Percentiles rank a stretch among this genome's conserved stretches.
phyloP scores from a whole-genome alignment of 2,797 vertebrate genomes.

The Circus cinereus region DNA sequence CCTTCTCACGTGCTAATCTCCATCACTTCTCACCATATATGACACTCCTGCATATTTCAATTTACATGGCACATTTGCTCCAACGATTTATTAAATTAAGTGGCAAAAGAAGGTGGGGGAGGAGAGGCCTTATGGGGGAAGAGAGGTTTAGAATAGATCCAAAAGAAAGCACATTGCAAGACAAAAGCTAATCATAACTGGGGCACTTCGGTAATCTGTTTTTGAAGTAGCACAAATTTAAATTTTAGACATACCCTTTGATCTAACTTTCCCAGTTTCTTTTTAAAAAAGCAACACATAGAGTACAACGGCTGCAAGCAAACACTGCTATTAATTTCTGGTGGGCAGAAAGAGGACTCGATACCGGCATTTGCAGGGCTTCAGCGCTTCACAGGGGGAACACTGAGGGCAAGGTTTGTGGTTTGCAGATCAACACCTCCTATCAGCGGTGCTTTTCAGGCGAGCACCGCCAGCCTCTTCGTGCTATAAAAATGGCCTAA shows the following conservation, averaged over 20 bases:
- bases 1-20: conserved; percentile 15
- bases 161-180: neutral
- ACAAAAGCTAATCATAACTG: neutral
- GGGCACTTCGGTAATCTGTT: neutral
- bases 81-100: conserved; percentile 39
- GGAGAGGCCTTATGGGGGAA: neutral
- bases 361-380: neutral
- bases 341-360: neutral
- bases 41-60: conserved; percentile 9
- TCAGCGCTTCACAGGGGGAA: neutral
- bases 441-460: neutral
- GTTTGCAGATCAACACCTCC: conserved; percentile 4
- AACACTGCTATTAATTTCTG: neutral
- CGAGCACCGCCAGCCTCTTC: neutral
- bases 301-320: neutral
- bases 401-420: neutral
- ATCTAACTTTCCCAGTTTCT: neutral
- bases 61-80: conserved; percentile 37
- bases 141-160: conserved; percentile 19
- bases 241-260: neutral
- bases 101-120: conserved; percentile 12
- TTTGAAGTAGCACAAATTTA: conserved; percentile 1
- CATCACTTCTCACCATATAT: neutral
- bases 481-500: neutral
- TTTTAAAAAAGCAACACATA: neutral